A percentile compares a stretch with the other conserved stretches of the same genome.
phyloP scores from a whole-genome alignment of 2,888 invertebrate species.

The Drosophila atroscutellata region DNA sequence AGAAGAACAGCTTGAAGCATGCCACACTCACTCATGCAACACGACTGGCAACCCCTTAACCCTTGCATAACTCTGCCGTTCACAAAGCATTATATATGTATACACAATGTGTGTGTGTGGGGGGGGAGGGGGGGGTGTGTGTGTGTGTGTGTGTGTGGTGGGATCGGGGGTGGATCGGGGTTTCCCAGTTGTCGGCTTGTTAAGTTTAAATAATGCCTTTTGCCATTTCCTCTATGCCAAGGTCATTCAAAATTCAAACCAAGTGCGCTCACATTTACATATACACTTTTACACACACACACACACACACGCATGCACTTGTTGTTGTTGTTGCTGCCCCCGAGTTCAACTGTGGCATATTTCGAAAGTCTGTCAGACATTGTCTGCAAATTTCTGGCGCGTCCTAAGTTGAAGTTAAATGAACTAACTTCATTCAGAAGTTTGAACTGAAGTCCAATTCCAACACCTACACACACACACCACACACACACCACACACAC shows the following conservation, averaged over 20 bases:
- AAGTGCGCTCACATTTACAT: conserved; percentile 59
- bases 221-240: conserved; percentile 83
- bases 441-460: conserved; percentile 47
- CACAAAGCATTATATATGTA: conserved; percentile 2
- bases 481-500: conserved; percentile 13
- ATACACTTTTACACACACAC: conserved; percentile 36
- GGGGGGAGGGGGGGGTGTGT: too few species aligned
- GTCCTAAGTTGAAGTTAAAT: conserved; percentile 78
- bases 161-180: conserved; percentile 28
- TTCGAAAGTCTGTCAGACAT: conserved; percentile 67
- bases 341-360: conserved; percentile 66
- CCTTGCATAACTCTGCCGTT: conserved; percentile 22
- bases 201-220: conserved; percentile 81
- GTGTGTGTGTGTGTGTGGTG: conserved; percentile 11
- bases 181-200: conserved; percentile 69
- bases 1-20: conserved; percentile 46
- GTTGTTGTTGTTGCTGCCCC: conserved; percentile 38
- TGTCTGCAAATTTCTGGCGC: conserved; percentile 77
- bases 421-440: conserved; percentile 75
- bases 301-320: conserved; percentile 19
- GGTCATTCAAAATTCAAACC: conserved; percentile 85
- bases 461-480: conserved; percentile 48
- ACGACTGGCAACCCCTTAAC: conserved; percentile 29
- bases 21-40: conserved; percentile 45
- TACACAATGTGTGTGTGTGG: conserved; percentile 24